These are phyloP conservation scores for Lophius americanus DNA, from an alignment of 2,797 vertebrate genomes.

Conservation along the genomic window DNA sequence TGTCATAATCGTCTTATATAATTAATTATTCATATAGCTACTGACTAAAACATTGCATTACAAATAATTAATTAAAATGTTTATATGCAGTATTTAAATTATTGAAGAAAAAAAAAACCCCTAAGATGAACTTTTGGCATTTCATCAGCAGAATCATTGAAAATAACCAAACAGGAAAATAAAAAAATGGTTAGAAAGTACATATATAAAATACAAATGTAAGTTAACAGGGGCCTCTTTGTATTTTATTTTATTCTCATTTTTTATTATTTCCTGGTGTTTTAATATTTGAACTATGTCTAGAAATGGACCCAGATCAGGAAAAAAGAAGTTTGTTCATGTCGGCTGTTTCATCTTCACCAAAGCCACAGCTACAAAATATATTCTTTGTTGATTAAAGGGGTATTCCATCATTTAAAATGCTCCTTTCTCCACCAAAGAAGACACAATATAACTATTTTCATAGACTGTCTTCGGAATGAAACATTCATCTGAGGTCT, in stretches of 20 bases:
- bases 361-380: not conserved
- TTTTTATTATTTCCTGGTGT: not conserved
- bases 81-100: no score
- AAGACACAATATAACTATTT: not conserved
- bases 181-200: not conserved
- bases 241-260: not conserved
- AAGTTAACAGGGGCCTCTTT: no score
- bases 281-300: not conserved
- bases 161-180: not conserved
- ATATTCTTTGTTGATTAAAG: conserved; percentile 1
- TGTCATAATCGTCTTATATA: no score
- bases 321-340: not conserved
- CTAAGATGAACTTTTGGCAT: no score
- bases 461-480: not conserved
- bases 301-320: not conserved
- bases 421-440: not conserved
- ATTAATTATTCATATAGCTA: not conserved
- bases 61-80: no score
- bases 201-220: not conserved
- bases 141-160: not conserved
- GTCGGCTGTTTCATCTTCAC: not conserved
- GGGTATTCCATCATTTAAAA: not conserved
- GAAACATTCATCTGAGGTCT: conserved; percentile 1
- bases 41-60: not conserved
- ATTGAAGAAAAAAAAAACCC: no score